Evolutionary conservation across 64 coral and sea anemone genomes (phyloP), one percentile per base, ranked within the genome.

Genomic region (Dendrophyllia cribrosa): DNA sequence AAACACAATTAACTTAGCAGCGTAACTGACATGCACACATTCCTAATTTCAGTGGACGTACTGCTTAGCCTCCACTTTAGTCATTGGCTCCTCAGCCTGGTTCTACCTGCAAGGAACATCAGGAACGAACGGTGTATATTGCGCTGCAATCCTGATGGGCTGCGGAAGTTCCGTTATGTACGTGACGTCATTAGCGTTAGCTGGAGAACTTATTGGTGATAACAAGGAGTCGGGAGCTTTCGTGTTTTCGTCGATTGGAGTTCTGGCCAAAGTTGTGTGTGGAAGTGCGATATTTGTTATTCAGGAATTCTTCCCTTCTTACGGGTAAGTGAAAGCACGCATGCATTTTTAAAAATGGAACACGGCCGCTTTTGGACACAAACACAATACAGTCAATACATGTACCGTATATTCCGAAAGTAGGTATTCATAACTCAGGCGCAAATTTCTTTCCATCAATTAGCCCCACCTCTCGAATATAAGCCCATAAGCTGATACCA

Each of bases 211-310:
- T 17, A 67, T 84, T 24, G 80, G 80, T 4, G 80, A 84, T 1
- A 84, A 65, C 64, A 84, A 68, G 51, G 80, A 84, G 16, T 84
- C 80, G 21, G 80, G 80, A 3, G 80, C 80, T 4, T 84, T 84
- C 11, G 80, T 84, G 10, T 84, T 84, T 51, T 43, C 61, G 45
- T 84, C 80, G 9, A 84, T 68, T 43, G 10, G 61, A 4, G 20
- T 48, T 51, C 10, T 84, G 2, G 62, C 26, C 80, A 84, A 84
- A 65, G 9, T 84, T 12, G 80, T 44, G 13, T 84, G 61, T 46
- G 80, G 80, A 12, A n/a, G 17, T 4, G 8, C 80, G 12, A 48
- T 84, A 46, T 84, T 84, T 19, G 16, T 84, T 6, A 52, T 44
- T 68, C 80, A 84, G 43, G 61, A 84, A 67, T 67, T 84, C 7